Evolutionary conservation across 2,888 invertebrate genomes (phyloP).

Genomic region (Blera fallax): DNA sequence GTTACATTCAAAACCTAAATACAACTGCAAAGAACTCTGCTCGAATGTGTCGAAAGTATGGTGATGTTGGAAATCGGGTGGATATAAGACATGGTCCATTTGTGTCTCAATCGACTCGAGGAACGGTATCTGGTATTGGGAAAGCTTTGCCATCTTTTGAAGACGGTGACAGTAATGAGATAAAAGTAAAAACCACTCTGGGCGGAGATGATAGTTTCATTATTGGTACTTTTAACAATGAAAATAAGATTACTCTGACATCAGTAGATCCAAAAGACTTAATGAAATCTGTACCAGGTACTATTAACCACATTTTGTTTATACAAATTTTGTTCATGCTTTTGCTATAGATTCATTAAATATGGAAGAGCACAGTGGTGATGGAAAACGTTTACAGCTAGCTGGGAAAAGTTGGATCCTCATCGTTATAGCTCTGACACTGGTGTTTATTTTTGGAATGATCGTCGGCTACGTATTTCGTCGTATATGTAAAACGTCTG

Average conservation of each 20-base stretch:
- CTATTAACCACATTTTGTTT: neutral
- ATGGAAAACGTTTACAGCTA: conserved; percentile 76
- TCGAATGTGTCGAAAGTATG: conserved; percentile 77
- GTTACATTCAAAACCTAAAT: conserved; percentile 78
- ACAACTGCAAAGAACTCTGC: conserved; percentile 79
- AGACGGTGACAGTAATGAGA: conserved; percentile 7
- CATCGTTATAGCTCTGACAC: conserved; percentile 73
- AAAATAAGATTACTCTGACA: conserved; percentile 78
- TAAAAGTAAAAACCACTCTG: conserved; percentile 17
- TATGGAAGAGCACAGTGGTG: conserved; percentile 68
- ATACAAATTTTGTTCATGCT: neutral
- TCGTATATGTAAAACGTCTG: conserved; percentile 75
- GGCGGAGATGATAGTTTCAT: conserved; percentile 74
- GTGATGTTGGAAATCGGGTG: conserved; percentile 66
- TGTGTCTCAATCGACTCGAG: conserved; percentile 72
- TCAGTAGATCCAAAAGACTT: conserved; percentile 78
- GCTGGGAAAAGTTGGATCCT: conserved; percentile 76
- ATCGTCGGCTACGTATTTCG: conserved; percentile 77
- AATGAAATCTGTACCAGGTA: conserved; percentile 51
- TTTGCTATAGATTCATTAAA: conserved; percentile 76
- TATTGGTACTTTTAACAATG: conserved; percentile 76
- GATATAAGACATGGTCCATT: conserved; percentile 59
- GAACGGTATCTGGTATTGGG: conserved; percentile 73
- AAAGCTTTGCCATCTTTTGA: conserved; percentile 55
- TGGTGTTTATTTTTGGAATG: conserved; percentile 78